Evolutionary conservation across 2,888 invertebrate species (phyloP).

Genomic region (Microctonus aethiopoides): DNA sequence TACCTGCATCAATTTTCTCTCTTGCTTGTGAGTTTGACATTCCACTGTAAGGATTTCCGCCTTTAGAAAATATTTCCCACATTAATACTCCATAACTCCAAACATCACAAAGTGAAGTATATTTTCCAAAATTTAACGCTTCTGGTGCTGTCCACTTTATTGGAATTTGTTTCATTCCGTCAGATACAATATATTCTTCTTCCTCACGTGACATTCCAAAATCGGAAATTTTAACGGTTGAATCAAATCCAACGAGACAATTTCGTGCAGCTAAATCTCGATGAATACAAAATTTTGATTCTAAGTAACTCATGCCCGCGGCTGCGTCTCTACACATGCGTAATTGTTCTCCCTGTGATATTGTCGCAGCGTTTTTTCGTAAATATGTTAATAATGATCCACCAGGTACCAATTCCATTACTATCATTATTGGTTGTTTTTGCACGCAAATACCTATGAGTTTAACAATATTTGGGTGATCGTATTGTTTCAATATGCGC

Average conservation of each 20-base stretch:
- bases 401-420: slow-evolving; percentile 96
- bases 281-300: slow-evolving; percentile 96
- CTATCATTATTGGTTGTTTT: slow-evolving; percentile 98
- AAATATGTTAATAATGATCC: slow-evolving; percentile 92
- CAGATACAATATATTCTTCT: slow-evolving; percentile 96
- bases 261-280: slow-evolving; percentile 95
- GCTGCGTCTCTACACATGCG: slow-evolving; percentile 95
- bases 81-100: slow-evolving; percentile 97
- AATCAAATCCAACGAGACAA: slow-evolving; percentile 87
- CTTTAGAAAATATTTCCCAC: slow-evolving; percentile 97
- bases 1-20: slow-evolving; percentile 93
- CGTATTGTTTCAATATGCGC: slow-evolving; percentile 94
- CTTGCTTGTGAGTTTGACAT: slow-evolving; percentile 93
- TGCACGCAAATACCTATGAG: slow-evolving; percentile 98
- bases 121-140: slow-evolving; percentile 94
- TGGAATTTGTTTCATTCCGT: slow-evolving; percentile 98
- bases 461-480: slow-evolving; percentile 96
- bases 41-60: slow-evolving; percentile 93
- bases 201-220: slow-evolving; percentile 98
- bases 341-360: slow-evolving; percentile 77
- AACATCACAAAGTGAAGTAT: slow-evolving; percentile 94
- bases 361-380: slow-evolving; percentile 78
- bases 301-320: slow-evolving; percentile 94
- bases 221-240: slow-evolving; percentile 95
- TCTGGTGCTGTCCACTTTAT: slow-evolving; percentile 99